Base-by-base conservation (phyloP, 1,140 invertebrate species). In the Scaptomyza graminum region DNA sequence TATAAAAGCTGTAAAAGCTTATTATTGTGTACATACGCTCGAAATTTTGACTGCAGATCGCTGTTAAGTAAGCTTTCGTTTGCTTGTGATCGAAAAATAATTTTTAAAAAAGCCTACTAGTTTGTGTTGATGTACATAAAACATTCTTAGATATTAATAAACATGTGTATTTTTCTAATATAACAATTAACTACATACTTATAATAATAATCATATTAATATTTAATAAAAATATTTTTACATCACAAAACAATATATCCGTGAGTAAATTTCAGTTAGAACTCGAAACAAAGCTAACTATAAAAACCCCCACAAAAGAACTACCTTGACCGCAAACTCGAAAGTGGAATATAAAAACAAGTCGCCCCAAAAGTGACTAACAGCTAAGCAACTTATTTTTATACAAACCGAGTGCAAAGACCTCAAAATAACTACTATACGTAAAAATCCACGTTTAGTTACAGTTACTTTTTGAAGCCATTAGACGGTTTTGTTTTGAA, bases 361-460 rank as follows among this genome's bases (percentile, higher is more conserved):
- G 69, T 37, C 3, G 12, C 39, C 52, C 52, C 59, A 9, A 22
- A 28, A 41, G 50, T 63, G 28, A 46, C 69, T 61, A 37, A 62
- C 46, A 28, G 57, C 31, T 15, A 50, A 12, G 22, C 11, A 13
- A 54, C 34, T 22, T 62, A 59, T 49, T 60, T 50, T 50, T 31
- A 55, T 46, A 47, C 1, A 47, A 9, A 57, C 0, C 4, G 52
- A 64, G 71, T 74, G 64, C 70, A 74, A 74, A 69, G 71, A 62
- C 66, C 71, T 25, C 51, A 46, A 31, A 15, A 0, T 31, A 16
- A 50, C 43, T 39, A 43, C 25, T 50, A 13, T 55, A 25, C 22
- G 34, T 66, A 43, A 9, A 12, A 12, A n/a, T 41, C 18, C 2
- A 41, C 1, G n/a, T 3, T 41, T n/a, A 41, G 12, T 41, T 41